Conservation (phyloP, 2,888 invertebrate genomes). For the Mechanitis messenoides region DNA sequence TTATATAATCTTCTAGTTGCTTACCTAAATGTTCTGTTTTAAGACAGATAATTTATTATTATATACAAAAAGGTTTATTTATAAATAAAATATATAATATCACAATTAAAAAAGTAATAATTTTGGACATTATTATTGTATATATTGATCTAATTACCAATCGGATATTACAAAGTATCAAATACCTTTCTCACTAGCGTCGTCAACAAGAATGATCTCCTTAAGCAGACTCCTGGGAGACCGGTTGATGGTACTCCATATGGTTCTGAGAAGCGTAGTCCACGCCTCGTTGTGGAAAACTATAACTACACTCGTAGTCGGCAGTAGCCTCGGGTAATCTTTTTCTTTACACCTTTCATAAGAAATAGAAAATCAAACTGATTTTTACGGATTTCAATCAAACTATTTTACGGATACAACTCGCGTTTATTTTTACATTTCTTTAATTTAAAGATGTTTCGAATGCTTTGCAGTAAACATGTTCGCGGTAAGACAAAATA, state of each 20-base stretch:
- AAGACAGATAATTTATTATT: too few relatives aligned
- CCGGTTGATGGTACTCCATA: constrained; percentile 97
- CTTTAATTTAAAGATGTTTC: too few relatives aligned
- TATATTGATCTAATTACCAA: too few relatives aligned
- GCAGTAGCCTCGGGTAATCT: constrained; percentile 85
- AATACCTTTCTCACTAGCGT: constrained; percentile 94
- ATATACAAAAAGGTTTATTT: too few relatives aligned
- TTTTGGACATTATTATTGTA: too few relatives aligned
- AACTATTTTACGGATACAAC: not conserved
- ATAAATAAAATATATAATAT: too few relatives aligned
- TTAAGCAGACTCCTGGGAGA: constrained; percentile 91
- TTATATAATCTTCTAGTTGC: constrained; percentile 92
- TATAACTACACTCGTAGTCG: constrained; percentile 96
- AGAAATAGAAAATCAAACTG: not conserved
- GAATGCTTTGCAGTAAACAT: too few relatives aligned
- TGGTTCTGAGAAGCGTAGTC: constrained; percentile 96
- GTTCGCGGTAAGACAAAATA: too few relatives aligned
- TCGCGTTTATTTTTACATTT: too few relatives aligned
- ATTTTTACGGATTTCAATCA: too few relatives aligned
- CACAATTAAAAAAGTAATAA: too few relatives aligned
- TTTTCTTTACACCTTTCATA: constrained; percentile 85
- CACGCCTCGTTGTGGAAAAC: constrained; percentile 99
- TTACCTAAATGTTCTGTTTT: constrained; percentile 87
- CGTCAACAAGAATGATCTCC: constrained; percentile 98
- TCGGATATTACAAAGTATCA: not conserved